phyloP scores from a whole-genome alignment of 1,140 invertebrate species.

The Arion vulgaris region DNA sequence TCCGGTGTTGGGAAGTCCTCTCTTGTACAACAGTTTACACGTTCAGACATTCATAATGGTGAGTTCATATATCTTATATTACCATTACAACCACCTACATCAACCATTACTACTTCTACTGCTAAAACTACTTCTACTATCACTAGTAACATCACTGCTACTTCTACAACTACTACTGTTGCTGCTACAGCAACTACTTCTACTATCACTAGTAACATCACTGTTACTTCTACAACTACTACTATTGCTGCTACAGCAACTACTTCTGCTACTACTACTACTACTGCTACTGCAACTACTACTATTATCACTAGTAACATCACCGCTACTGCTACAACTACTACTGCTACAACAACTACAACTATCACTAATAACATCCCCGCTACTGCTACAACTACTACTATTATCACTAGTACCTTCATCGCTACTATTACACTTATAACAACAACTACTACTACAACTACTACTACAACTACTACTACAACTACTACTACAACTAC shows the following conservation, averaged over 20 bases:
- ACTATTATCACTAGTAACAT: background rate
- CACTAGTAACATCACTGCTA: background rate
- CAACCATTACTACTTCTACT: too few relatives aligned
- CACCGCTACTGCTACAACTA: background rate
- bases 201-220: background rate
- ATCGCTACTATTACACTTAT: background rate
- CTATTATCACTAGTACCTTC: background rate
- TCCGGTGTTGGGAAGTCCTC: slow-evolving; percentile 33
- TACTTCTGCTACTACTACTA: background rate
- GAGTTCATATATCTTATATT: too few relatives aligned
- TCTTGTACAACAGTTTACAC: slow-evolving; percentile 32
- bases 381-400: background rate
- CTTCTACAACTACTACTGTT: background rate
- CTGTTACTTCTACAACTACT: background rate
- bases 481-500: background rate
- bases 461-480: background rate
- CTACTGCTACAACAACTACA: background rate
- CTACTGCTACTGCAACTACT: background rate
- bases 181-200: background rate
- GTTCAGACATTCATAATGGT: background rate
- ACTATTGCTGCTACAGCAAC: background rate
- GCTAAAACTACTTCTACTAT: background rate
- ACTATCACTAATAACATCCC: background rate
- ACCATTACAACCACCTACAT: too few relatives aligned
- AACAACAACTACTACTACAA: background rate